Percentiles rank a stretch among this genome's conserved stretches.
These are phyloP conservation scores for Atrina japonica DNA, from an alignment of 2,888 invertebrate species.

Conservation along the genomic window DNA sequence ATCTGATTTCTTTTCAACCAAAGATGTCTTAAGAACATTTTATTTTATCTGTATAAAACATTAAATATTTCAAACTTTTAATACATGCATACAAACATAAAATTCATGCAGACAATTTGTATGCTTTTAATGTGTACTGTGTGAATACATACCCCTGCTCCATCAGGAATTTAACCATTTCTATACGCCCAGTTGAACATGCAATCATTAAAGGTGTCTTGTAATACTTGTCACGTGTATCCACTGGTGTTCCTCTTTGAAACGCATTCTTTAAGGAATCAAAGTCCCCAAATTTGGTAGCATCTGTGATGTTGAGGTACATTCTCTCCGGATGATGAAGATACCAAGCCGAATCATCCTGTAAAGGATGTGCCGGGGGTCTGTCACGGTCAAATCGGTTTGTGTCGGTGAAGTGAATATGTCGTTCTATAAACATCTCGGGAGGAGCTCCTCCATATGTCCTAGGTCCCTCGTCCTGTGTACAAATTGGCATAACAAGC, in stretches of 20 bases:
- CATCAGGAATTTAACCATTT: constrained; percentile 77
- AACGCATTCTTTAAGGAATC: constrained; percentile 78
- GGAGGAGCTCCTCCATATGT: constrained; percentile 79
- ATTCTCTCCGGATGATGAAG: constrained; percentile 76
- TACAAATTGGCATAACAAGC: constrained; percentile 79
- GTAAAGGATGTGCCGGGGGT: constrained; percentile 78
- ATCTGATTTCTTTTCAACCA: no score
- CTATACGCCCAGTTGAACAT: constrained; percentile 73
- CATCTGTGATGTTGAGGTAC: constrained; percentile 79
- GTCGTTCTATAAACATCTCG: constrained; percentile 74
- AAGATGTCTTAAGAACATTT: no score
- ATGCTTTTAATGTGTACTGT: no score
- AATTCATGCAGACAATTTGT: no score
- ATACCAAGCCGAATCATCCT: constrained; percentile 81
- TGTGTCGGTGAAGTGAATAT: constrained; percentile 79
- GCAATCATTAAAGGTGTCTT: constrained; percentile 81
- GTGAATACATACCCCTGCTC: constrained; percentile 79
- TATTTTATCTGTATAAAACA: no score
- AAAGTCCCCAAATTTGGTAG: constrained; percentile 77
- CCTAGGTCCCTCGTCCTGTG: constrained; percentile 75
- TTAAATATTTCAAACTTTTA: no score
- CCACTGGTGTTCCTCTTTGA: constrained; percentile 71
- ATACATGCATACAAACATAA: no score
- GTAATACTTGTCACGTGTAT: constrained; percentile 79
- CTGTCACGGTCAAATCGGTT: constrained; percentile 77